These are phyloP conservation scores for Bembecia ichneumoniformis DNA, from an alignment of 2,888 invertebrate species.

Conservation along the genomic window DNA sequence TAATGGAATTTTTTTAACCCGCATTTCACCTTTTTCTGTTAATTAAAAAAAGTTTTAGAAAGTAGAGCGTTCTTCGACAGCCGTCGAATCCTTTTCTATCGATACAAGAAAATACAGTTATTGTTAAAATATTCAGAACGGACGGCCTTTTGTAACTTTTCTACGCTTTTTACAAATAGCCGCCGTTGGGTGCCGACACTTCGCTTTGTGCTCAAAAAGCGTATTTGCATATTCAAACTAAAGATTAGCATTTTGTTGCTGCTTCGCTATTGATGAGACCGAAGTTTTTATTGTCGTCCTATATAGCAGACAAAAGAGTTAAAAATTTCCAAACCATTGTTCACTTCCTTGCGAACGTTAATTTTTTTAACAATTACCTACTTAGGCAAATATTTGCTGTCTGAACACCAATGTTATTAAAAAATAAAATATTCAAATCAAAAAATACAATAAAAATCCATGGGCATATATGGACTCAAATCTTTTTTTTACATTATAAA, in stretches of 20 bases:
- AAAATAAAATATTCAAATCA: too few relatives aligned
- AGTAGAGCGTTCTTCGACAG: too few relatives aligned
- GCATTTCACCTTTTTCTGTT: too few relatives aligned
- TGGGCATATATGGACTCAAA: too few relatives aligned
- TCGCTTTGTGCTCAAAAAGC: background rate
- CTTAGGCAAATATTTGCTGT: too few relatives aligned
- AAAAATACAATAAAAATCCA: too few relatives aligned
- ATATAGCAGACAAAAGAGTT: slow-evolving; percentile 27
- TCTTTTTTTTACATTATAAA: too few relatives aligned
- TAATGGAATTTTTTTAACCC: too few relatives aligned
- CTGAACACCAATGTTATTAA: too few relatives aligned
- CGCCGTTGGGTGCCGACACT: slow-evolving; percentile 31
- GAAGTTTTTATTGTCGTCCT: slow-evolving; percentile 34
- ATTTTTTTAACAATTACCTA: too few relatives aligned
- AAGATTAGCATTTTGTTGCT: slow-evolving; percentile 56
- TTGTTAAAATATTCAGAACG: slow-evolving; percentile 47
- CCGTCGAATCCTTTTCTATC: background rate
- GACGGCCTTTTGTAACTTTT: slow-evolving; percentile 40
- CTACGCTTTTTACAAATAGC: slow-evolving; percentile 53
- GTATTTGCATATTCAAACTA: slow-evolving; percentile 59
- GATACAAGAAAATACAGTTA: slow-evolving; percentile 33
- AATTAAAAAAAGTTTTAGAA: too few relatives aligned
- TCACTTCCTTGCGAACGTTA: background rate
- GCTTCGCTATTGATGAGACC: slow-evolving; percentile 37
- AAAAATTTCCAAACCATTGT: background rate